A percentile compares a stretch with the other conserved stretches of the same genome.
phyloP scores from a whole-genome alignment of 2,797 vertebrate genomes.

The Manis javanica region DNA sequence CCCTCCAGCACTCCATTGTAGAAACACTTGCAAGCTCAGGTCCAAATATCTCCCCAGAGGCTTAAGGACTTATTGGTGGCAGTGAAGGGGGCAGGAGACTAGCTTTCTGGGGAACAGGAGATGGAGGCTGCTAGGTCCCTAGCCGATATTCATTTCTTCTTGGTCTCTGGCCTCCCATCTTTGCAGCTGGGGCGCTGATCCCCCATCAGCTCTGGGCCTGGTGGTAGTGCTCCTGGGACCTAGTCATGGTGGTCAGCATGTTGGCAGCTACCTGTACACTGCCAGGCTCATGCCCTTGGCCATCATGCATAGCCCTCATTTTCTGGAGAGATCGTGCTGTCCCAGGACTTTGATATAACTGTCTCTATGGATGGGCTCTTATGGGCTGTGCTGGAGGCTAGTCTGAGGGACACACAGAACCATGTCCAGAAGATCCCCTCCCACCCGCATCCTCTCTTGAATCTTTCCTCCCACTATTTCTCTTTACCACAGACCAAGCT shows the following conservation, averaged over 20 bases:
- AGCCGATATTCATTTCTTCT: background rate
- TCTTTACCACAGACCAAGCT: background rate
- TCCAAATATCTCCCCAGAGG: background rate
- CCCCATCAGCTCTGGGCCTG: background rate
- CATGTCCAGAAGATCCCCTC: background rate
- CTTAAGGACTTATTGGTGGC: background rate
- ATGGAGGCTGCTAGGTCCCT: background rate
- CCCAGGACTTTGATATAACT: background rate
- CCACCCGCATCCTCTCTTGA: no score
- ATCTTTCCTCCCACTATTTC: background rate
- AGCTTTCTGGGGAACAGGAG: background rate
- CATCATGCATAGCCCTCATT: background rate
- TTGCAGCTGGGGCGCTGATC: rapidly evolving
- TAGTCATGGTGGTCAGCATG: background rate
- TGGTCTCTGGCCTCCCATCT: background rate
- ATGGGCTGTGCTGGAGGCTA: background rate
- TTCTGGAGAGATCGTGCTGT: background rate
- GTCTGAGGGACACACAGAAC: background rate
- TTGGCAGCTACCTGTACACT: background rate
- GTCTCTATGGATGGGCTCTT: background rate
- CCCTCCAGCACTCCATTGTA: background rate
- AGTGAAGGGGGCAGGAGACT: background rate
- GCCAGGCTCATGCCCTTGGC: background rate
- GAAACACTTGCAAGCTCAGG: background rate
- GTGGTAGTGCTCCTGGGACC: background rate